Base-by-base conservation (phyloP, 2,888 invertebrate species). In the Heterodera filipjevi region DNA sequence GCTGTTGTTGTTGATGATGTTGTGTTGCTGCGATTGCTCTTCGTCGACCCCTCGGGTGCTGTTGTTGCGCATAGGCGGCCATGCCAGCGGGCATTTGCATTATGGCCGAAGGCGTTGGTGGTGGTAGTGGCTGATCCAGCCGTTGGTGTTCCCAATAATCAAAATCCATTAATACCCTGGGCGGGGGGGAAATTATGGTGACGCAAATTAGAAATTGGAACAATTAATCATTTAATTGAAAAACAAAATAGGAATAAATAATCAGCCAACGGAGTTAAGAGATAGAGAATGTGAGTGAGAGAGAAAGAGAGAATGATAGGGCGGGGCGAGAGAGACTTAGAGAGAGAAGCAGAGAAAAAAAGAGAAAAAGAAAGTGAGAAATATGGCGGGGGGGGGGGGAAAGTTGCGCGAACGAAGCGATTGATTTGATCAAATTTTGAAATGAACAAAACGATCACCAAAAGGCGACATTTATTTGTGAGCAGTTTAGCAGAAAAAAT, bases 131-230 rank as follows among this genome's bases (percentile, higher is more conserved):
- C 10, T 66, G 30, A 14, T 35, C 22, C 8, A 59, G 27, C 59
- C 59, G 59, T 59, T 59, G 59, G 59, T 35, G 68, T 32, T 68
- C 68, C 68, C 68, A 68, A 68, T 68, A 68, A 22, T 68, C 68
- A 35, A 35, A 68, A 35, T 68, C 68, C 68, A 68, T 68, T 64
- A 64, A n/a, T n/a, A n/a, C n/a, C n/a, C 39, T 39, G 39, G 8
- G 12, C 39, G 8, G 12, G 39, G 39, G 39, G 2, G 12, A 10
- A 12, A 39, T 39, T 39, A 10, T 39, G 39, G n/a, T n/a, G n/a
- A n/a, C n/a, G n/a, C n/a, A n/a, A n/a, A n/a, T n/a, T n/a, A n/a
- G n/a, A n/a, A n/a, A n/a, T n/a, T n/a, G n/a, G n/a, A n/a, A n/a
- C n/a, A n/a, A n/a, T n/a, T n/a, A n/a, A n/a, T n/a, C n/a, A n/a